These are phyloP conservation scores for Bradypodion ventrale DNA, from an alignment of 2,797 vertebrate genomes.

Conservation along the genomic window DNA sequence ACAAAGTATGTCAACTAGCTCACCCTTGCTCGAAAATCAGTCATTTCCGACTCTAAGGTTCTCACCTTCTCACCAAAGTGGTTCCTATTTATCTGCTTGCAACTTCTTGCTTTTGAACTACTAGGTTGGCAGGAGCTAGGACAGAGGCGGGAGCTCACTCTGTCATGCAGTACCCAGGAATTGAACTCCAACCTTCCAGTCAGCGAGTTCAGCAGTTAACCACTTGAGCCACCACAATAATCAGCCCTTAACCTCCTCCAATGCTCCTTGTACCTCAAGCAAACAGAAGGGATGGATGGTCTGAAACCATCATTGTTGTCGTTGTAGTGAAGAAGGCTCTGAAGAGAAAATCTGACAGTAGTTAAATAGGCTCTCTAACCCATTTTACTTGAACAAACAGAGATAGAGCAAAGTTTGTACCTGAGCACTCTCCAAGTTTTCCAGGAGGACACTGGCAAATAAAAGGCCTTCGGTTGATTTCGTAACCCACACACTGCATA, in stretches of 20 bases:
- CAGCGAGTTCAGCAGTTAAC: no score
- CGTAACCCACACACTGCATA: slow-evolving; percentile 93
- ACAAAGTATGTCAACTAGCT: background rate
- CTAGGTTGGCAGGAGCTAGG: no score
- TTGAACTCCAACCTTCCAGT: no score
- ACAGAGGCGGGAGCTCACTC: no score
- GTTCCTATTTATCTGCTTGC: no score
- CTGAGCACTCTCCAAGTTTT: slow-evolving; percentile 95
- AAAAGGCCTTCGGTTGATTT: slow-evolving; percentile 85
- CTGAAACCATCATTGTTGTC: no score
- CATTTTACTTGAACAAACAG: background rate
- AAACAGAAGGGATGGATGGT: background rate
- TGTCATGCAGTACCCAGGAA: no score
- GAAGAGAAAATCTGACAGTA: background rate
- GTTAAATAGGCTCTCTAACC: background rate
- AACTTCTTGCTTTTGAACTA: no score
- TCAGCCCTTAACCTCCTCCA: background rate
- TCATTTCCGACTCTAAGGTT: no score
- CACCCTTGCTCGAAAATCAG: no score
- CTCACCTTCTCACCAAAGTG: no score
- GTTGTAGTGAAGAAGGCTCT: background rate
- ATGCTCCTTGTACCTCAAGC: background rate
- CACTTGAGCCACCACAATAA: no score
- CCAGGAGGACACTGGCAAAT: slow-evolving; percentile 95
- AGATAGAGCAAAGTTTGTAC: slow-evolving; percentile 59